Evolutionary conservation across 2,888 invertebrate species (phyloP).

Genomic region (Pocota personata): DNA sequence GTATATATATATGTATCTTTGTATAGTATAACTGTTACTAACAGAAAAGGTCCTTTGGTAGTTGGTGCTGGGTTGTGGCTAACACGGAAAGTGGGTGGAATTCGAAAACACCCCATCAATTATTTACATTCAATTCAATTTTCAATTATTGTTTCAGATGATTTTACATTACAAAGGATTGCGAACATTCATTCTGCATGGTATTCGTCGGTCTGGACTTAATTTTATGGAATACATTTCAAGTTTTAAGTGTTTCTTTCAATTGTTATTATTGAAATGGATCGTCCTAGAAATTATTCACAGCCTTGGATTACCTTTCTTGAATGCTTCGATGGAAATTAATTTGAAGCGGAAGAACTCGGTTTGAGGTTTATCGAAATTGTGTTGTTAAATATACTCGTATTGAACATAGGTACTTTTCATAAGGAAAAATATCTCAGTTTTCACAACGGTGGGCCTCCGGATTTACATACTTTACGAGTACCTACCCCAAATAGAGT

Average conservation of each 20-base stretch:
- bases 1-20: background rate
- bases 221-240: background rate
- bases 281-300: background rate
- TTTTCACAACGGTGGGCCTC: no score
- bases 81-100: background rate
- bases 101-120: constrained; percentile 11
- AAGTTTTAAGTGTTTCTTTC: background rate
- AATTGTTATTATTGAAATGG: background rate
- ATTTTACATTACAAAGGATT: constrained; percentile 40
- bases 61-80: constrained; percentile 13
- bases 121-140: constrained; percentile 56
- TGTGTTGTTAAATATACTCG: no score
- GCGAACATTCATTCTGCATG: background rate
- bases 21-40: constrained; percentile 44
- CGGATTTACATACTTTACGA: no score
- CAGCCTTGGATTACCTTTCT: background rate
- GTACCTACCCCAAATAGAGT: no score
- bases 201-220: background rate
- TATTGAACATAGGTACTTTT: no score
- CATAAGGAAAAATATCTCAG: no score
- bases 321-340: no score
- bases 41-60: constrained; percentile 14
- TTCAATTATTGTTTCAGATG: constrained; percentile 53
- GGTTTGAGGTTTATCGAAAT: no score
- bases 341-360: no score